These are phyloP conservation scores for Enteromius treurensis DNA, from an alignment of 2,797 vertebrate species.

Conservation along the genomic window DNA sequence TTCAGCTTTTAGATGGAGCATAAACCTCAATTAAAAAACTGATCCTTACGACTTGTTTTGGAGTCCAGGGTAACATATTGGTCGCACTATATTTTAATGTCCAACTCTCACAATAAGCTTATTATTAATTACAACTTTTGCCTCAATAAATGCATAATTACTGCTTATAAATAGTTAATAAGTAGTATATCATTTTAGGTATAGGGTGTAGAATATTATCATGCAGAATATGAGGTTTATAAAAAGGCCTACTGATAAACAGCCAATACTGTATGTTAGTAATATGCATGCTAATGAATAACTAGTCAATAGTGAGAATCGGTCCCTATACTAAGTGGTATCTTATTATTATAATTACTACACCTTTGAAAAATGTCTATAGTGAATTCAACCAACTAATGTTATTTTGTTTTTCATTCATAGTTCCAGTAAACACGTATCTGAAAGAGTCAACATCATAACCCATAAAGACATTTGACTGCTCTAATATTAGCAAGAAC, in stretches of 20 bases:
- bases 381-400: neutral
- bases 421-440: conserved; percentile 24
- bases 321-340: neutral
- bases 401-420: conserved; percentile 16
- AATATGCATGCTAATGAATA: neutral
- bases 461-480: conserved; percentile 17
- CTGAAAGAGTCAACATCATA: conserved; percentile 34
- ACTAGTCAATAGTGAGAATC: neutral
- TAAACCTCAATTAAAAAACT: too few relatives aligned
- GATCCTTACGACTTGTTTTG: too few relatives aligned
- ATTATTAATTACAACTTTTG: too few relatives aligned
- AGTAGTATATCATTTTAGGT: neutral
- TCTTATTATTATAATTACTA: neutral
- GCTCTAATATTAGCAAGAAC: conserved; percentile 41
- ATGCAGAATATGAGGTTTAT: neutral
- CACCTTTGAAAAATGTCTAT: conserved; percentile 9
- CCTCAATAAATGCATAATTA: too few relatives aligned
- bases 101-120: too few relatives aligned
- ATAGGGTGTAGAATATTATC: too few relatives aligned
- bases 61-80: neutral
- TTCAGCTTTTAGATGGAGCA: too few relatives aligned
- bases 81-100: neutral
- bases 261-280: neutral
- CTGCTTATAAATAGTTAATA: neutral
- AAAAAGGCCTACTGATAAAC: neutral